Conservation (phyloP, 2,888 invertebrate genomes). For the Papilio elwesi region DNA sequence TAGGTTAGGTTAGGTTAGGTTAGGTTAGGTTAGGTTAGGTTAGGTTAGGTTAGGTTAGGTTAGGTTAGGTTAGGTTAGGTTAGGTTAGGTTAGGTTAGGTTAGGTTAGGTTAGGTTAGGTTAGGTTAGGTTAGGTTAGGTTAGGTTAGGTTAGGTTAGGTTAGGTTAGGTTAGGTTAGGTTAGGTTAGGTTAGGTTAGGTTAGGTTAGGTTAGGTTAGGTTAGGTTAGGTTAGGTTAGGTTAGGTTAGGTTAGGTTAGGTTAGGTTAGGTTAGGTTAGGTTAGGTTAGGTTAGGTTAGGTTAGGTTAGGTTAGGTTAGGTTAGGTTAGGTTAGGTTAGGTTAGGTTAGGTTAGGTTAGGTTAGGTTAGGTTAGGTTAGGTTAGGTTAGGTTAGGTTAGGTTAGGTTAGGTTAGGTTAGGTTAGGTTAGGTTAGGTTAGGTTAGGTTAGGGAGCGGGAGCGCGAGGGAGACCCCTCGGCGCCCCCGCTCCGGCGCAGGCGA, state of each 20-base stretch:
- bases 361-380: slow-evolving; percentile 16
- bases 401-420: slow-evolving; percentile 5
- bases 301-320: slow-evolving; percentile 33
- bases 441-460: slow-evolving; percentile 28
- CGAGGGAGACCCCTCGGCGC: no score
- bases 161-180: slow-evolving; percentile 6
- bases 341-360: slow-evolving; percentile 6
- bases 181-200: no score
- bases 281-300: no score
- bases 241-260: slow-evolving; percentile 42
- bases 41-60: no score
- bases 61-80: no score
- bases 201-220: slow-evolving; percentile 44
- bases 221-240: slow-evolving; percentile 43
- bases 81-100: no score
- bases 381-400: slow-evolving; percentile 17
- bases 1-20: no score
- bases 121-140: slow-evolving; percentile 30
- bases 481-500: no score
- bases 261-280: slow-evolving; percentile 35
- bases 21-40: no score
- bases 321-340: slow-evolving; percentile 33
- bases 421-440: no score
- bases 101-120: slow-evolving; percentile 44
- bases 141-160: neutral